These are phyloP conservation scores for Taeniopygia guttata DNA, from an alignment of 2,797 vertebrate species.

Conservation along the genomic window DNA sequence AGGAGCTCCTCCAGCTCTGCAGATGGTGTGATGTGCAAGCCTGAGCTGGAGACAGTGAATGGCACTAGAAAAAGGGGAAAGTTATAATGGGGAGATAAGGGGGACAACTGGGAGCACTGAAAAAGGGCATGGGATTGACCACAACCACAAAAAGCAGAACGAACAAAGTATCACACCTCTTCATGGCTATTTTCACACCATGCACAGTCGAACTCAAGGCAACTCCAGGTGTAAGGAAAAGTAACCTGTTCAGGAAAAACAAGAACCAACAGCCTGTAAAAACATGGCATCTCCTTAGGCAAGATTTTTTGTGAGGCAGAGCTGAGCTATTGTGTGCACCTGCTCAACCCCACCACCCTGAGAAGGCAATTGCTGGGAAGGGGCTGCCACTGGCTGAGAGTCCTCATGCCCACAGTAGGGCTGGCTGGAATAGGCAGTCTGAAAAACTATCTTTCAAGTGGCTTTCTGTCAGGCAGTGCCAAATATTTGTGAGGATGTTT, in stretches of 20 bases:
- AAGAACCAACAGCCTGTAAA: not conserved
- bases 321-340: not conserved
- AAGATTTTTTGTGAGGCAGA: not conserved
- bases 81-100: not conserved
- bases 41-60: not conserved
- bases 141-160: not conserved
- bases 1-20: not conserved
- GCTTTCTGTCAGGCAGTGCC: slow-evolving; percentile 52
- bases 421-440: slow-evolving; percentile 24
- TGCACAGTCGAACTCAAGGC: not conserved
- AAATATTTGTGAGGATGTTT: slow-evolving; percentile 65
- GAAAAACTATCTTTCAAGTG: slow-evolving; percentile 63
- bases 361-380: slow-evolving; percentile 39
- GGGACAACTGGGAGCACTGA: not conserved
- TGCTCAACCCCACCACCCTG: not conserved
- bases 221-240: not conserved
- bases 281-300: not conserved
- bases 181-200: not conserved
- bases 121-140: not conserved
- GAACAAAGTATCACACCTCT: not conserved
- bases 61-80: not conserved
- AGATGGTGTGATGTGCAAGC: not conserved
- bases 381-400: not conserved
- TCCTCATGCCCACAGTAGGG: not conserved
- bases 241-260: not conserved